phyloP scores from a whole-genome alignment of 2,113 vertebrate species.

The Cisticola juncidis region DNA sequence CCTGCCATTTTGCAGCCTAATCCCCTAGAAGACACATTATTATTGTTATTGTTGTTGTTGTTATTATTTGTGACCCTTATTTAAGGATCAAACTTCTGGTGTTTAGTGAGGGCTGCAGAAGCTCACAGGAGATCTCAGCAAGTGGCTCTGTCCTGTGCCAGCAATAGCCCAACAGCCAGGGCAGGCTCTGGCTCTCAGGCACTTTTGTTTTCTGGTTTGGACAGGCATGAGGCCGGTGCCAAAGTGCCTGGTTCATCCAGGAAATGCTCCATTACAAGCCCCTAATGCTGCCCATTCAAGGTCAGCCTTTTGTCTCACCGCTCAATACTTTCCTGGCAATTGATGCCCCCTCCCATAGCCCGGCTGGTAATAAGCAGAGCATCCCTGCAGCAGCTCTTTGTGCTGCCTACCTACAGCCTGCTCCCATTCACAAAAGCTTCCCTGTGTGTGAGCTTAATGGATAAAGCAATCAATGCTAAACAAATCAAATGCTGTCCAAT shows the following conservation, averaged over 20 bases:
- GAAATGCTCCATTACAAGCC: background rate
- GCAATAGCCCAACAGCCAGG: rapidly evolving
- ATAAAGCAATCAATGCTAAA: constrained; percentile 48
- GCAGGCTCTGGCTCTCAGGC: background rate
- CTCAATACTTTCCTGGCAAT: constrained; percentile 41
- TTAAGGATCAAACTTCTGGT: background rate
- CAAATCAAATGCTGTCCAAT: background rate
- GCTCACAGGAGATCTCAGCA: background rate
- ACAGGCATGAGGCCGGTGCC: background rate
- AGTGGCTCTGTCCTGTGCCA: background rate
- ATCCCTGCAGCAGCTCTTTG: background rate
- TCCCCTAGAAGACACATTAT: background rate
- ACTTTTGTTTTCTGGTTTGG: background rate
- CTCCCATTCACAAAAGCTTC: background rate
- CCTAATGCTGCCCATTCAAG: background rate
- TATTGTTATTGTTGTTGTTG: background rate
- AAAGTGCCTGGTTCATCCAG: background rate
- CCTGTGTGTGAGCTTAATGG: background rate
- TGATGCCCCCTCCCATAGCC: background rate
- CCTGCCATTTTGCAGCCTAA: background rate
- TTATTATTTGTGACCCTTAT: background rate
- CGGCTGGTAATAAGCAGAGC: constrained; percentile 2
- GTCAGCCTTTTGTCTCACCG: background rate
- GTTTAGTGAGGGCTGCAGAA: background rate
- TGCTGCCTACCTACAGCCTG: background rate